These are phyloP conservation scores for Pseudoatta argentina DNA, from an alignment of 1,140 invertebrate genomes.

Conservation along the genomic window DNA sequence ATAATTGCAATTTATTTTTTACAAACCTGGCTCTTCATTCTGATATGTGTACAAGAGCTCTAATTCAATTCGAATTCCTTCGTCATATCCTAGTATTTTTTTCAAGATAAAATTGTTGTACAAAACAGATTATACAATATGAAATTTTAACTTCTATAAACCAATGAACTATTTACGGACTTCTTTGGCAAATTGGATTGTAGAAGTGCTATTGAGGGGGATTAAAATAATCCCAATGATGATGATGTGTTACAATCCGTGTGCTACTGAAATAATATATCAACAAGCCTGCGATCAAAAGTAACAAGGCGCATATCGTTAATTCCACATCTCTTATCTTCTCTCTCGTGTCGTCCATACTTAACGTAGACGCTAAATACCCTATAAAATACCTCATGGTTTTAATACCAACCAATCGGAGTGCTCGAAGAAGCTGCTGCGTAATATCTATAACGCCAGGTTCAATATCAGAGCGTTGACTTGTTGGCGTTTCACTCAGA, in stretches of 20 bases:
- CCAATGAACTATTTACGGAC: slow-evolving; percentile 14
- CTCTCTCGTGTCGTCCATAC: slow-evolving; percentile 86
- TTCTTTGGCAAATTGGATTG: slow-evolving; percentile 27
- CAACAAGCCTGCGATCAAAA: slow-evolving; percentile 91
- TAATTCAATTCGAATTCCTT: slow-evolving; percentile 32
- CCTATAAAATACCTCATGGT: slow-evolving; percentile 89
- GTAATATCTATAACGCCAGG: slow-evolving; percentile 87
- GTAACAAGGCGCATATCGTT: slow-evolving; percentile 91
- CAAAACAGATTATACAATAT: slow-evolving; percentile 59
- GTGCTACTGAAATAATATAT: slow-evolving; percentile 90
- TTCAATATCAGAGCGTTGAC: slow-evolving; percentile 62
- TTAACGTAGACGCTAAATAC: slow-evolving; percentile 88
- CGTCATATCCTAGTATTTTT: neutral
- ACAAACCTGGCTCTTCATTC: slow-evolving; percentile 48
- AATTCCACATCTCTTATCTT: slow-evolving; percentile 90
- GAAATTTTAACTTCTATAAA: slow-evolving; percentile 48
- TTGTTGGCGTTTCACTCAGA: slow-evolving; percentile 58
- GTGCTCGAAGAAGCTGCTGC: slow-evolving; percentile 89
- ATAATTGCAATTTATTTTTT: slow-evolving; percentile 53
- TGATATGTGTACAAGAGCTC: slow-evolving; percentile 34
- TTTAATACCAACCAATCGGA: slow-evolving; percentile 88
- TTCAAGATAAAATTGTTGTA: slow-evolving; percentile 39
- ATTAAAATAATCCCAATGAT: slow-evolving; percentile 94
- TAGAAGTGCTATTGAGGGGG: slow-evolving; percentile 87
- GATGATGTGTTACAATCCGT: slow-evolving; percentile 91